These are phyloP conservation scores for Lates japonicus DNA, from an alignment of 2,797 vertebrate genomes.

Conservation along the genomic window DNA sequence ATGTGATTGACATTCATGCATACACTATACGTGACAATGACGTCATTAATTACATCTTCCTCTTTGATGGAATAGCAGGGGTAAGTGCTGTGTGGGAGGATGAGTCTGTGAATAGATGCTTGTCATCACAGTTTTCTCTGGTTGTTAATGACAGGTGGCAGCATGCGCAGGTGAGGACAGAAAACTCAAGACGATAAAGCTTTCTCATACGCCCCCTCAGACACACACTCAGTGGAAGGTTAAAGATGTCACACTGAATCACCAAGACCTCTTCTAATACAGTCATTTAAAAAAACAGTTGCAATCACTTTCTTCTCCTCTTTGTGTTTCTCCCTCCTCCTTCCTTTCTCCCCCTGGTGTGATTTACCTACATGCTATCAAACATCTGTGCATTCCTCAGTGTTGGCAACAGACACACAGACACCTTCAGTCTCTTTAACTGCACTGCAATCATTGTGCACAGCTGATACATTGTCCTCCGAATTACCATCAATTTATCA, in stretches of 20 bases:
- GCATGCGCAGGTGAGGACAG: constrained; percentile 45
- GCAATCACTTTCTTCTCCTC: constrained; percentile 13
- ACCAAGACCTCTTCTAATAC: constrained; percentile 19
- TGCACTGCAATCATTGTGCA: neutral
- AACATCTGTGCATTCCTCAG: constrained; percentile 40
- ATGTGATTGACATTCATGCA: constrained; percentile 32
- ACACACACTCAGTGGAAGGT: constrained; percentile 26
- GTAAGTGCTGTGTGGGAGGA: constrained; percentile 50
- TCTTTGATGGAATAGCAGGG: constrained; percentile 29
- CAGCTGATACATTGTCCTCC: neutral
- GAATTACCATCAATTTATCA: constrained; percentile 4
- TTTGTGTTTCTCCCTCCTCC: constrained; percentile 3
- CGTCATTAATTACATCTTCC: constrained; percentile 48
- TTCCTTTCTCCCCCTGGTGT: constrained; percentile 1
- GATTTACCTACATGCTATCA: constrained; percentile 19
- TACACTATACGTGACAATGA: constrained; percentile 31
- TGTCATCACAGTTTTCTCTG: constrained; percentile 42
- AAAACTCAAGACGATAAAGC: constrained; percentile 34
- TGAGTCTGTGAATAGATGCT: constrained; percentile 46
- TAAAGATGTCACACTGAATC: constrained; percentile 43
- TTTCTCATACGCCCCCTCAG: constrained; percentile 26
- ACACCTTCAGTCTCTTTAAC: constrained; percentile 29
- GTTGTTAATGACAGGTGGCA: constrained; percentile 53
- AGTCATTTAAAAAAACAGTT: constrained; percentile 7
- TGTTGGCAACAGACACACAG: neutral